Percentiles rank a stretch among this genome's conserved stretches.
Evolutionary conservation across 2,113 vertebrate species (phyloP).

Genomic region (Heterocephalus glaber): DNA sequence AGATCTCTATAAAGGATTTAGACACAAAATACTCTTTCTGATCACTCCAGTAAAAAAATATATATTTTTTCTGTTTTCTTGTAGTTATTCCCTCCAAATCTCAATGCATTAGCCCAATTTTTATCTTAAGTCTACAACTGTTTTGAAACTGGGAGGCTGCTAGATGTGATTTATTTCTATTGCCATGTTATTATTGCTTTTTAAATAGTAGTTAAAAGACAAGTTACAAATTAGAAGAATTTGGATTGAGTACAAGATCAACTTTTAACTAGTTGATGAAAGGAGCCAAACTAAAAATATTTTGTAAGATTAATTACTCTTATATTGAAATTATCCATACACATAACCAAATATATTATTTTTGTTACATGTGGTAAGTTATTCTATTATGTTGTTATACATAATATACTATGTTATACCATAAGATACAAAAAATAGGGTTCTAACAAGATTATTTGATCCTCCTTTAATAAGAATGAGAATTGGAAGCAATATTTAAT

Average conservation of each 20-base stretch:
- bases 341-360: background rate
- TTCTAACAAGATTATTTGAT: background rate
- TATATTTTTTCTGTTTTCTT: background rate
- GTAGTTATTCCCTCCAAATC: background rate
- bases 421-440: background rate
- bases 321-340: background rate
- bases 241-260: background rate
- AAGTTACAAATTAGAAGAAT: background rate
- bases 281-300: background rate
- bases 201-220: background rate
- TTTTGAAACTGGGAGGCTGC: background rate
- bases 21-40: background rate
- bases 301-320: background rate
- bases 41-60: background rate
- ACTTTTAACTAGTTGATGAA: background rate
- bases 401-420: background rate
- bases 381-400: too few relatives aligned
- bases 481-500: background rate
- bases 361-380: background rate
- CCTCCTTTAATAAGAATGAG: background rate
- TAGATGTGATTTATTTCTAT: background rate
- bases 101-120: background rate
- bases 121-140: background rate
- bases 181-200: background rate
- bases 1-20: background rate